phyloP scores from a whole-genome alignment of 2,113 vertebrate genomes.

The Chrysochloris asiatica region DNA sequence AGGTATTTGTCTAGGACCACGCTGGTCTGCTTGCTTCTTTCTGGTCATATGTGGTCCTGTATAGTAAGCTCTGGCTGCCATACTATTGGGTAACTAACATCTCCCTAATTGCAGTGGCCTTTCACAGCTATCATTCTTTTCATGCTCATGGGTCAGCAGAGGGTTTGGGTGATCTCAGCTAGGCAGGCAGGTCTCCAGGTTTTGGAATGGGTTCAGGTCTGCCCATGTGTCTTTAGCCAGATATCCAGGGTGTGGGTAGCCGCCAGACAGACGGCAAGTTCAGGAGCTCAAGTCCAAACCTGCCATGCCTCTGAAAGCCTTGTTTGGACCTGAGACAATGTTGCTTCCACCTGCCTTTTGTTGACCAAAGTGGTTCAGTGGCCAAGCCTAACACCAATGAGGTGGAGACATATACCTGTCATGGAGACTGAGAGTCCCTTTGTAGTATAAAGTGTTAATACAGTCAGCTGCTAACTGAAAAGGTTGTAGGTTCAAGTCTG shows the following conservation, averaged over 20 bases:
- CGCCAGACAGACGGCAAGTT: background rate
- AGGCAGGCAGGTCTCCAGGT: background rate
- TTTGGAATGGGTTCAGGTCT: background rate
- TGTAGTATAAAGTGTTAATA: background rate
- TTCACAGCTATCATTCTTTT: background rate
- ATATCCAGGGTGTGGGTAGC: background rate
- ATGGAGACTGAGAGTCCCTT: background rate
- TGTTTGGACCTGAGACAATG: background rate
- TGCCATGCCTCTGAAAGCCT: background rate
- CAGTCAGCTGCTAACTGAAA: background rate
- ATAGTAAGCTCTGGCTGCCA: background rate
- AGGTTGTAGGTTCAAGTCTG: background rate
- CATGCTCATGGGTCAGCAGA: background rate
- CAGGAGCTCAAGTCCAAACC: too few relatives aligned
- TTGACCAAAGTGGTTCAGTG: background rate
- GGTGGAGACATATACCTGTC: accelerated
- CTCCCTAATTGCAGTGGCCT: background rate
- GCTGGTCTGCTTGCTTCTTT: background rate
- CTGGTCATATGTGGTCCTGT: background rate
- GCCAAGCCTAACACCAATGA: accelerated
- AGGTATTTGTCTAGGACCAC: background rate
- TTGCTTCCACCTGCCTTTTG: background rate
- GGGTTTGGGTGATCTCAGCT: background rate
- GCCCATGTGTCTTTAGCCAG: background rate
- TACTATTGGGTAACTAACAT: background rate